Base-by-base conservation (phyloP, 2,888 invertebrate genomes). In the Macropis europaea region DNA sequence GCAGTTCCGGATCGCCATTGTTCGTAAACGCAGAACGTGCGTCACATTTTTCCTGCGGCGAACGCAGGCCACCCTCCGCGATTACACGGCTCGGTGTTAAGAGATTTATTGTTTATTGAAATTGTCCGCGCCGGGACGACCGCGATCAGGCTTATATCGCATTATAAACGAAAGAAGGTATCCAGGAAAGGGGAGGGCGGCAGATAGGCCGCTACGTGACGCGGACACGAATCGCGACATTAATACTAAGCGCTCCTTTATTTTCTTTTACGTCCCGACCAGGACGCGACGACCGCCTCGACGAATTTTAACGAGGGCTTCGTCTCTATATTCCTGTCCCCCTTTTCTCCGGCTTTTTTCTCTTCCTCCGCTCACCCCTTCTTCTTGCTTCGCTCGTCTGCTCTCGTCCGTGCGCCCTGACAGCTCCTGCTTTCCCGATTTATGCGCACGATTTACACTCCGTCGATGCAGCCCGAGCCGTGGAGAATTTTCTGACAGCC, bases 251-350 rank as follows among this genome's bases (percentile, higher is more conserved):
- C 75, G 69, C 69, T 76, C 67, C 71, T 81, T 67, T 81, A 77
- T 82, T 79, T 81, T 75, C 81, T 75, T 76, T 79, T 80, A 78
- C 77, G 69, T 64, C 63, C 66, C 70, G 48, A 42, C 62, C 57
- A 52, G 59, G 56, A 56, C 66, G 76, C 61, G 60, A 54, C 69
- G 56, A 73, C 68, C 68, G 69, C 81, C 61, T 64, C 76, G 53
- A 56, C 81, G 83, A 82, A 83, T 83, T 83, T 83, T 81, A 83
- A 83, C 84, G 76, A 83, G 83, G 60, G 62, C 62, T 72, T 72
- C 75, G 68, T 54, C 63, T 43, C 36, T 60, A 60, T 59, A 71
- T 69, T 77, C 60, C 59, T 53, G 52, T 59, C 56, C 22, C 47
- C 53, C 57, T 32, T 45, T 15, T 5, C 17, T 52, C 45, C 24